Percentiles rank a stretch among this genome's conserved stretches.
phyloP scores from a whole-genome alignment of 2,113 vertebrate genomes.

The Megalops atlanticus region DNA sequence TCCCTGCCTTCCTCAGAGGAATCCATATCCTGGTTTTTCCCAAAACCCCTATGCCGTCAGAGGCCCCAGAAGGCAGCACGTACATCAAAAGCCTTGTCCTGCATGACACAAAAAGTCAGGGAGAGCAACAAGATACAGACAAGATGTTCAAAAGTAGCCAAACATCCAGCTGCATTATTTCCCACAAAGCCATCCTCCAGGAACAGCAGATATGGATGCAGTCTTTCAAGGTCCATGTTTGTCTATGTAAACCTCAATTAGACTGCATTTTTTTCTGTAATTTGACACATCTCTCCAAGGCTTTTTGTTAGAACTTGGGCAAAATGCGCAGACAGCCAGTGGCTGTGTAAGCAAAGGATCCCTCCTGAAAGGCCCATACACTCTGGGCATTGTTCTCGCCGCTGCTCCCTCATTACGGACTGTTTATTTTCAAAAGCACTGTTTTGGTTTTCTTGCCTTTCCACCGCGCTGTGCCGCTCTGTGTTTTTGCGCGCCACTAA shows the following conservation, averaged over 20 bases:
- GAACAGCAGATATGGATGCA: background rate
- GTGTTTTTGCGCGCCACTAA: background rate
- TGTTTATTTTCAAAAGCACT: constrained; percentile 43
- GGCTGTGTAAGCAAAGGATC: background rate
- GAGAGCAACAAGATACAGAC: background rate
- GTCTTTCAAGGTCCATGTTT: too few relatives aligned
- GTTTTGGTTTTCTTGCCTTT: constrained; percentile 26
- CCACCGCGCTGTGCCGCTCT: constrained; percentile 20
- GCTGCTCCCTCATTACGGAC: constrained; percentile 18
- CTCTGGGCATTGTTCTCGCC: constrained; percentile 15
- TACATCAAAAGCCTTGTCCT: background rate
- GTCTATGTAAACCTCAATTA: background rate
- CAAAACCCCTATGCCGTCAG: background rate
- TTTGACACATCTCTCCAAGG: constrained; percentile 5
- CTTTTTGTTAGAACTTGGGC: background rate
- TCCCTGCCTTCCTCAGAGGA: background rate
- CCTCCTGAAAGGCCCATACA: constrained; percentile 3
- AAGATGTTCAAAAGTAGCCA: background rate
- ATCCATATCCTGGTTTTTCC: background rate
- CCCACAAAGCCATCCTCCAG: background rate
- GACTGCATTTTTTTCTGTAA: background rate
- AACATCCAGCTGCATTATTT: background rate
- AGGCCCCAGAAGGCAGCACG: background rate
- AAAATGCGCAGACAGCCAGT: background rate
- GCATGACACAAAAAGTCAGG: background rate